Percentiles rank a stretch among this genome's conserved stretches.
Evolutionary conservation across 2,113 vertebrate species (phyloP).

Genomic region (Epinephelus cyanopodus): DNA sequence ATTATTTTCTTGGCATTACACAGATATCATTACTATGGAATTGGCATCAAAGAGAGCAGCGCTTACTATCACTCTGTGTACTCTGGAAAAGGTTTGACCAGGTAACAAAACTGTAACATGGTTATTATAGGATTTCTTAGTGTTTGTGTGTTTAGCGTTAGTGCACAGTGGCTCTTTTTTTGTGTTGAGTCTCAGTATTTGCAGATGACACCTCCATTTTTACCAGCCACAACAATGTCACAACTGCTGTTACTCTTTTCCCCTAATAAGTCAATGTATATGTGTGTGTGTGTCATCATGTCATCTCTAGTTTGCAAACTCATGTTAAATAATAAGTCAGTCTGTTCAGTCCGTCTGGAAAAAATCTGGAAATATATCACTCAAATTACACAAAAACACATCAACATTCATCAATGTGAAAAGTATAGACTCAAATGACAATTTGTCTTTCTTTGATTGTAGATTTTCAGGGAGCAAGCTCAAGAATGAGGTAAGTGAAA

Average conservation of each 20-base stretch:
- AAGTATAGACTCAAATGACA: neutral
- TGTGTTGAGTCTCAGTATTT: neutral
- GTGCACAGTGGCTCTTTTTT: neutral
- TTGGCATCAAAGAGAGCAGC: conserved; percentile 99
- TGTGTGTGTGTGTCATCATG: too few relatives aligned
- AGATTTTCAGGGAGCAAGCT: conserved; percentile 98
- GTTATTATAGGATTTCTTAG: neutral
- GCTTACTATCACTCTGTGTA: conserved; percentile 99
- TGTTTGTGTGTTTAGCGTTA: neutral
- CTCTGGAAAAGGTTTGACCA: conserved; percentile 97
- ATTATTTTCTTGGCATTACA: neutral
- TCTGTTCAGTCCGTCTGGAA: neutral
- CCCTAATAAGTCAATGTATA: too few relatives aligned
- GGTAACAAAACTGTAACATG: conserved; percentile 81
- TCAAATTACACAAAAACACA: neutral
- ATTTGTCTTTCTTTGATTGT: conserved; percentile 38
- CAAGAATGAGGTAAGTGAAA: conserved; percentile 93
- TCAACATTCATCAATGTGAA: neutral
- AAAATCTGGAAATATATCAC: neutral
- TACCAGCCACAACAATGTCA: too few relatives aligned
- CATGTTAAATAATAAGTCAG: neutral
- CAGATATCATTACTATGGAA: conserved; percentile 99
- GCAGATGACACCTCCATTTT: neutral
- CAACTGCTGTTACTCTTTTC: too few relatives aligned
- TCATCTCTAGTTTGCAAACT: neutral